Conservation (phyloP, 2,888 invertebrate genomes). For the Myopa testacea region DNA sequence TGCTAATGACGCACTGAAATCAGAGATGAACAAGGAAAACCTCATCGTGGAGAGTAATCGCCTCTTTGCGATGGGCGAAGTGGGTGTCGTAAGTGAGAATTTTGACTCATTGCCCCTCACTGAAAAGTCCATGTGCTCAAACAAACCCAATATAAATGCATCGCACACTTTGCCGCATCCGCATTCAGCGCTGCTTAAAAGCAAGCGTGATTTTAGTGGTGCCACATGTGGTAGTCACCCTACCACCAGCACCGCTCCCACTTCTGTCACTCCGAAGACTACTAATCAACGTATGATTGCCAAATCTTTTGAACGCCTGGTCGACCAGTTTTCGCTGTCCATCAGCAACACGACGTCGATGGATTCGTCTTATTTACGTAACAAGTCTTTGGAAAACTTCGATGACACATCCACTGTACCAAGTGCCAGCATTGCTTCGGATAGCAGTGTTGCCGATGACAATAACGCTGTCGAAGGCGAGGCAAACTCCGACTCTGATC, state of each 20-base stretch:
- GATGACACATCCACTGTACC: conserved; percentile 62
- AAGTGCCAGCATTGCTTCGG: not conserved
- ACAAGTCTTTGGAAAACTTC: conserved; percentile 67
- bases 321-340: conserved; percentile 67
- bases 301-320: conserved; percentile 70
- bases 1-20: conserved; percentile 73
- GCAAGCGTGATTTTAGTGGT: conserved; percentile 49
- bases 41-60: conserved; percentile 33
- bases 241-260: not conserved
- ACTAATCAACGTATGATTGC: conserved; percentile 73
- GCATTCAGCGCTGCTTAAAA: conserved; percentile 47
- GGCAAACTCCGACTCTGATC: conserved; percentile 72
- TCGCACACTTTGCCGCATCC: conserved; percentile 54
- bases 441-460: not conserved
- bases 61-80: not conserved
- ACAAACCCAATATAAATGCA: conserved; percentile 37
- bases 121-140: not conserved
- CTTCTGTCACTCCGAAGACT: conserved; percentile 20
- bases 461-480: conserved; percentile 66
- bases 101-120: not conserved
- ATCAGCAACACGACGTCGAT: conserved; percentile 53
- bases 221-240: conserved; percentile 10
- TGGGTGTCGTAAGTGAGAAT: not conserved
- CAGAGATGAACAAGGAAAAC: conserved; percentile 70
- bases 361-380: conserved; percentile 66